Base-by-base conservation (phyloP, 2,888 invertebrate species). In the Chironomus riparius region DNA sequence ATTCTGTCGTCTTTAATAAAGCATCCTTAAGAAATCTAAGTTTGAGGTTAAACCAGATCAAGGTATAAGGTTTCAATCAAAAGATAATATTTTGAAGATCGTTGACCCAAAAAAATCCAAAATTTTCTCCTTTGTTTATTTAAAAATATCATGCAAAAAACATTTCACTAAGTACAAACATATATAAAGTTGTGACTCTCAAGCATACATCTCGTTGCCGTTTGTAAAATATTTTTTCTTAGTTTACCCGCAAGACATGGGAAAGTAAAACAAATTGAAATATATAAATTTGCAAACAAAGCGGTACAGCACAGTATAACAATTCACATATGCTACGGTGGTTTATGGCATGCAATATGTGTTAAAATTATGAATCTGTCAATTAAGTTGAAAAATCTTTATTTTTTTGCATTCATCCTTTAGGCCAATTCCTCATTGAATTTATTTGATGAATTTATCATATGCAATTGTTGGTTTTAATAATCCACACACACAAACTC, bases 311-410 rank as follows among this genome's bases (percentile, higher is more conserved):
- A 38, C 10, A 38, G 38, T 38, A 38, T 38, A 56, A 56, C 15
- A 56, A 56, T 56, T 56, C 38, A n/a, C 18, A 56, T 56, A 56
- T 50, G 15, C 18, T 56, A 56, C 18, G 56, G 56, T 56, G 56
- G n/a, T 56, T 56, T 56, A 56, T 56, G 56, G 56, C 56, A 15
- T 56, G 56, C 21, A 10, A 15, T 21, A n/a, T 47, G 71, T 15
- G 50, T 24, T 56, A 56, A 71, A 71, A 56, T 71, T 71, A 56
- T 71, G 71, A 71, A 71, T 61, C 72, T 72, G 72, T 72, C 72
- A 72, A 72, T 72, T 72, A 72, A 72, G 50, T 18, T 18, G 72
- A 56, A 72, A 61, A 56, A 72, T 24, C 38, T 38, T 38, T 50
- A 38, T 70, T 13, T n/a, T n/a, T n/a, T 24, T 65, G 65, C 65